Base-by-base conservation (phyloP, 2,797 vertebrate species). In the Thunnus albacares region DNA sequence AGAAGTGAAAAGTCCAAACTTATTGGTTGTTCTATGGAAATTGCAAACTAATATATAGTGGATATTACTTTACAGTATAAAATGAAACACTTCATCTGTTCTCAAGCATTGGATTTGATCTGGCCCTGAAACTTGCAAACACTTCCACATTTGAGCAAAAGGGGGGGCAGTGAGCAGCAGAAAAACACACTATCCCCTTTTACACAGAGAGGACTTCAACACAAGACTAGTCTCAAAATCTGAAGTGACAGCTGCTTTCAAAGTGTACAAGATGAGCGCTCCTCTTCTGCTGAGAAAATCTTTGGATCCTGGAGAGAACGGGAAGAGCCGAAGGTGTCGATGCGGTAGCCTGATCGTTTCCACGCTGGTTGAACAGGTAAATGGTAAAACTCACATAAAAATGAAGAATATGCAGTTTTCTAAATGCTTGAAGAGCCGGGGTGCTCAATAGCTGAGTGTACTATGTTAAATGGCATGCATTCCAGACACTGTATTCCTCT, bases 151-250 rank as follows among this genome's bases (percentile, higher is more conserved):
- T 3, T 81, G 77, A 84, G 41, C 90, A 88, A 82, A 22, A 82
- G 92, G 81, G 89, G 90, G 89, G 65, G 88, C 83, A 74, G 66
- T 88, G 74, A 77, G 82, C 71, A 73, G 75, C 57, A 59, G 11
- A 7, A 57, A 77, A 52, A 67, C 71, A 57, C 62, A 52, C 30
- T 58, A 24, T 26, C 51, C 49, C 33, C 72, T 53, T 15, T 49
- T 33, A 17, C 53, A 64, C 49, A 57, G 20, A 38, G 35, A 62
- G 43, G 55, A 59, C 53, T 58, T 15, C 56, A 68, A 57, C 64
- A 66, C 51, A 79, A 69, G 45, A 45, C 35, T 45, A 59, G 75
- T 83, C 75, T 71, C 88, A 65, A 81, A 90, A 87, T 88, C 20
- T 80, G 64, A 81, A 87, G 73, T 90, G 87, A 89, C 65, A 76